These are phyloP conservation scores for Anoplolepis gracilipes DNA, from an alignment of 1,140 invertebrate genomes.

Conservation along the genomic window DNA sequence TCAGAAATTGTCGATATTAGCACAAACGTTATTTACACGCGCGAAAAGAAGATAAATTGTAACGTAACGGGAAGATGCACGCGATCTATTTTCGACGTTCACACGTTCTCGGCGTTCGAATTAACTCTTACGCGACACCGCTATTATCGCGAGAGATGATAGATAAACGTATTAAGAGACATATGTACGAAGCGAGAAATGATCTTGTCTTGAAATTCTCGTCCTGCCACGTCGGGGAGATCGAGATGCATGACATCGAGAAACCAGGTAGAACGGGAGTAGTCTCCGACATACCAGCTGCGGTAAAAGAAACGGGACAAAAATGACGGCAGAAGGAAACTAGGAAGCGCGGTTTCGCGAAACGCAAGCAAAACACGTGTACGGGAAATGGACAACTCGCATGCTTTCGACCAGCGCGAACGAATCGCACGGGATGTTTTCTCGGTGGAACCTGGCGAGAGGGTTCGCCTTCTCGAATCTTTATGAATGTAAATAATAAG, in stretches of 20 bases:
- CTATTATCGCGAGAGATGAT: slow-evolving; percentile 31
- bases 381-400: slow-evolving; percentile 43
- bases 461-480: slow-evolving; percentile 46
- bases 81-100: slow-evolving; percentile 17
- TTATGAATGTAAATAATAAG: slow-evolving; percentile 25
- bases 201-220: slow-evolving; percentile 16
- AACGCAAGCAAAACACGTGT: slow-evolving; percentile 69
- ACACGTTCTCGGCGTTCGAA: background rate
- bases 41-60: slow-evolving; percentile 43
- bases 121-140: slow-evolving; percentile 7
- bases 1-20: slow-evolving; percentile 10
- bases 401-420: slow-evolving; percentile 33
- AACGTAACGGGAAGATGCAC: slow-evolving; percentile 35
- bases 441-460: slow-evolving; percentile 44
- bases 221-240: background rate
- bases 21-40: background rate
- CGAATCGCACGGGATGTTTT: slow-evolving; percentile 69
- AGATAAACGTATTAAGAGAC: slow-evolving; percentile 24
- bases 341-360: slow-evolving; percentile 75
- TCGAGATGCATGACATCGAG: background rate
- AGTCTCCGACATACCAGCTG: slow-evolving; percentile 20
- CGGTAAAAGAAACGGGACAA: background rate
- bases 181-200: background rate
- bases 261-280: background rate
- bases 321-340: slow-evolving; percentile 68